These are phyloP conservation scores for Nyctalus aviator DNA, from an alignment of 2,797 vertebrate genomes.

Conservation along the genomic window DNA sequence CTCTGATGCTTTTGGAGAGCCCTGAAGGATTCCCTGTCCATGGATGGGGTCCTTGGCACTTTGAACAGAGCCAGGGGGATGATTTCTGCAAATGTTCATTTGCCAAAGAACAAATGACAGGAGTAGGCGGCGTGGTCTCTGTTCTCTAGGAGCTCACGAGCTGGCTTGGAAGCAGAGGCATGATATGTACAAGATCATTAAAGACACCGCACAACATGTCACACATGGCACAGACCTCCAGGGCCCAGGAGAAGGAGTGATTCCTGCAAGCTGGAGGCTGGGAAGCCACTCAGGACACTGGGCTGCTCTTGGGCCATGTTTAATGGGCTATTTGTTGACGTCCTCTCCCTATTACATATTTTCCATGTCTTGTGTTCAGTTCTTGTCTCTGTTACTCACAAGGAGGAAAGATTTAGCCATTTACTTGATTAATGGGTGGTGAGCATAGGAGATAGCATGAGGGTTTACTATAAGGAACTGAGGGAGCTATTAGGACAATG, in stretches of 20 bases:
- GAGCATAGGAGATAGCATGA: neutral
- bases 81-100: slow-evolving; percentile 12
- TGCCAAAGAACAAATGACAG: neutral
- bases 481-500: neutral
- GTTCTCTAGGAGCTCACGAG: neutral
- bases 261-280: neutral
- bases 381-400: neutral
- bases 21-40: neutral
- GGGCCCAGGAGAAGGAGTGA: neutral
- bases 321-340: neutral
- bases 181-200: neutral
- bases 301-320: neutral
- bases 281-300: neutral
- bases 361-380: neutral
- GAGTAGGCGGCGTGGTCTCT: neutral
- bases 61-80: neutral
- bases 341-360: neutral
- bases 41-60: neutral
- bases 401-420: neutral
- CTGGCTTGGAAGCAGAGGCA: neutral
- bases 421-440: neutral
- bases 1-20: neutral
- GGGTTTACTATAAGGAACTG: neutral
- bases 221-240: neutral
- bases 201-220: neutral